Evolutionary conservation across 2,113 vertebrate genomes (phyloP), one percentile per base, ranked within the genome.

Genomic region (Oreotragus oreotragus): DNA sequence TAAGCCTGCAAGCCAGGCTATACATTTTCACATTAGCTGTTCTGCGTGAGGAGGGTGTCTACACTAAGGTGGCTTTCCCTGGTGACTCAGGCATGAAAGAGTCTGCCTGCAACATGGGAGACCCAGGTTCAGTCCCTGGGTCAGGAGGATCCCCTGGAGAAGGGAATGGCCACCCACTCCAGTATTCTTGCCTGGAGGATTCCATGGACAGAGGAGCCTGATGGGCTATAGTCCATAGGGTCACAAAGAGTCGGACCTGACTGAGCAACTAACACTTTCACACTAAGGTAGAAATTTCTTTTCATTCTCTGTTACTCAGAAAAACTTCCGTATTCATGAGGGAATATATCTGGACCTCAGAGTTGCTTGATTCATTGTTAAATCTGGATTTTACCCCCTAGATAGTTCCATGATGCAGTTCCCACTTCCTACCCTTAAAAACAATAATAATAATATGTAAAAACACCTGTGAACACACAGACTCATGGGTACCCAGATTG

Each of bases 281-380:
- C 23, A 73, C 51, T 43, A 8, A 16, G 11, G 51, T 17, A 85
- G 66, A 60, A 83, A 79, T 91, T 93, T 51, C 45, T 87, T 80
- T 88, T 43, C 81, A 58, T 51, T 84, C 23, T 77, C 1, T 79
- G 15, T 87, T 88, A 79, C 9, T 97, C 28, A 85, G 51, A 87
- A 51, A 90, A 47, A 85, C 45, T 92, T 76, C 21, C 58, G 6
- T 88, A 90, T 85, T 53, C 53, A 58, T 81, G 13, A 57, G 3
- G 16, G 16, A 33, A 73, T 9, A 4, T 1, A 17, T 47, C 0
- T 70, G 45, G n/a, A 76, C 15, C 25, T 84, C 57, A 43, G 13
- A 12, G 3, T 77, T 86, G 7, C 25, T 96, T 89, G 58, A 95
- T 45, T 95, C 39, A 58, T 90, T 92, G 49, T 77, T 73, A 95